Conservation (phyloP, 2,888 invertebrate genomes). For the Stenurella melanura region DNA sequence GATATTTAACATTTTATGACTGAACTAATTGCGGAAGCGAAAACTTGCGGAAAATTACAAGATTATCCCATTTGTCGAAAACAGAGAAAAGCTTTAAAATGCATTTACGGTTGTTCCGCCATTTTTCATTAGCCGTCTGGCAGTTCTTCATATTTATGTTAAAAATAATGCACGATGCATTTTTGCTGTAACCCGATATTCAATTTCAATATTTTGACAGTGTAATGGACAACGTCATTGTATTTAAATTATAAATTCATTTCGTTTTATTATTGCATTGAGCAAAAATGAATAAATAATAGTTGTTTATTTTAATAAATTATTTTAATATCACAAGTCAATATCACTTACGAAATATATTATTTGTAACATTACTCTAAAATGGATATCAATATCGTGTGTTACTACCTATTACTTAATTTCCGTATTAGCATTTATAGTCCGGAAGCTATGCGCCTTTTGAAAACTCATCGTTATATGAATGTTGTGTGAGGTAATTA, state of each 20-base stretch:
- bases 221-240: constrained; percentile 21
- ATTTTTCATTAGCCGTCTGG: constrained; percentile 55
- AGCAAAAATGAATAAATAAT: neutral
- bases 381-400: neutral
- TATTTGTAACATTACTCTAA: neutral
- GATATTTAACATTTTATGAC: constrained; percentile 24
- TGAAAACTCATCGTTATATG: too few species aligned
- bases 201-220: constrained; percentile 26
- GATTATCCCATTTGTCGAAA: constrained; percentile 42
- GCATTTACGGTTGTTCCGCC: constrained; percentile 53
- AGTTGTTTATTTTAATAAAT: neutral
- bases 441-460: too few species aligned
- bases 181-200: constrained; percentile 43
- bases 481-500: too few species aligned
- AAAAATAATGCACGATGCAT: constrained; percentile 50
- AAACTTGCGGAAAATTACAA: constrained; percentile 37
- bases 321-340: constrained; percentile 22
- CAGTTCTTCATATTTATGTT: constrained; percentile 45
- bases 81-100: constrained; percentile 52
- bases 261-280: neutral
- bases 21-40: constrained; percentile 28
- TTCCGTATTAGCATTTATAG: neutral
- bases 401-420: neutral
- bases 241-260: constrained; percentile 29
- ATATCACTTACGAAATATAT: neutral